These are phyloP conservation scores for Oplegnathus fasciatus DNA, from an alignment of 2,113 vertebrate genomes.

Conservation along the genomic window DNA sequence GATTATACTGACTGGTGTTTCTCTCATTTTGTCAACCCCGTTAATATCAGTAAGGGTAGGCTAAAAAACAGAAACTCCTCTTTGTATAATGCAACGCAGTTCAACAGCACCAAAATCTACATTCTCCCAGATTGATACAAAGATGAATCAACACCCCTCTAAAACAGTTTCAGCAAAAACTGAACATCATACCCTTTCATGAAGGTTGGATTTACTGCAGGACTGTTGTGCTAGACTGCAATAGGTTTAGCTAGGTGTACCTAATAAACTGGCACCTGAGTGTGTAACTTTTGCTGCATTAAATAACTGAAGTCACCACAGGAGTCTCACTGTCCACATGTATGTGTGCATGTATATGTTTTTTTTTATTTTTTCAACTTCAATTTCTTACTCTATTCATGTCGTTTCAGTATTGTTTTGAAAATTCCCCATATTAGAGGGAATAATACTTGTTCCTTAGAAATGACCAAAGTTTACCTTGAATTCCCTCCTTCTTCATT, in stretches of 20 bases:
- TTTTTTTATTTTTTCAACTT: not conserved
- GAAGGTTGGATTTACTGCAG: not conserved
- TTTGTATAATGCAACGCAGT: not conserved
- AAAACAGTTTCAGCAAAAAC: not conserved
- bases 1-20: not conserved
- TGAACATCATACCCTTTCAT: not conserved
- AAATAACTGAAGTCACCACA: not conserved
- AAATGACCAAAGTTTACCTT: not conserved
- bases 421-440: not conserved
- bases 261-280: not conserved
- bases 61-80: not conserved
- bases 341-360: not conserved
- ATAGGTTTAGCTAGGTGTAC: not conserved
- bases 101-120: not conserved
- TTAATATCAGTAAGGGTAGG: not conserved
- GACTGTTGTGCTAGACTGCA: not conserved
- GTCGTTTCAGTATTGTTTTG: not conserved
- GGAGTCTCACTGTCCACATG: not conserved
- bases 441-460: not conserved
- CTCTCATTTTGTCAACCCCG: not conserved
- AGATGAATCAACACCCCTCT: not conserved
- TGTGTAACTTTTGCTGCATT: not conserved
- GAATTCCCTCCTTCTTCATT: not conserved
- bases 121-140: not conserved
- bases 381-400: not conserved